Conservation (phyloP, 2,797 vertebrate genomes). For the Myotis findleyi region DNA sequence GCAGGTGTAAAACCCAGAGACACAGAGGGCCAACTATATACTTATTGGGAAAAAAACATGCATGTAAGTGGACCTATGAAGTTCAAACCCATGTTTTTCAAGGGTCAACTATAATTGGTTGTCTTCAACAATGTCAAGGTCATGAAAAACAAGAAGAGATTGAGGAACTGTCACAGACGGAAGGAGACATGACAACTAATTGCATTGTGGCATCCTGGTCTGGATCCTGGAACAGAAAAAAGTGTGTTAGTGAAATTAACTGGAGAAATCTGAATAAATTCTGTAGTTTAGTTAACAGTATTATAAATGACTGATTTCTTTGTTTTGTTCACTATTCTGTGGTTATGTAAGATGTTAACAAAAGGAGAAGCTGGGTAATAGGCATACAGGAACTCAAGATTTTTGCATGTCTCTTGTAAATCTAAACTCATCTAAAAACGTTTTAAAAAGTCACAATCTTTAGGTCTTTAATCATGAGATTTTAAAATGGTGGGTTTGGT, state of each 20-base stretch:
- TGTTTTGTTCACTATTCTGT: background rate
- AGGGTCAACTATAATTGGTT: background rate
- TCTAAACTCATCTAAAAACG: background rate
- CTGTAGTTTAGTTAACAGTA: background rate
- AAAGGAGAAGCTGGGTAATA: background rate
- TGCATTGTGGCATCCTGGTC: background rate
- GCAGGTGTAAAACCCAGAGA: background rate
- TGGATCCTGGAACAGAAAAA: background rate
- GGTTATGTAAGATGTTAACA: background rate
- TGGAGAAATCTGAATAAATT: background rate
- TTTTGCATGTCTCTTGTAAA: background rate
- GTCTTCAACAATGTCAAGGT: background rate
- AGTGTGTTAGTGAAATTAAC: background rate
- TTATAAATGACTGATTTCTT: background rate
- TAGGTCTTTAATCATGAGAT: conserved; percentile 45
- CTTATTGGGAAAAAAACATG: background rate
- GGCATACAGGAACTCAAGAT: background rate
- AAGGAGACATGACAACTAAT: background rate
- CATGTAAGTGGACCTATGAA: background rate
- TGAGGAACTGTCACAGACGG: background rate
- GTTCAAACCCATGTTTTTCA: background rate
- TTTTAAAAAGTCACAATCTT: conserved; percentile 18
- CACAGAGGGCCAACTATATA: background rate
- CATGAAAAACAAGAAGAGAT: background rate
- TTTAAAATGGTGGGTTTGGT: background rate